Conservation (phyloP, 2,888 invertebrate genomes). For the Zele albiditarsus region DNA sequence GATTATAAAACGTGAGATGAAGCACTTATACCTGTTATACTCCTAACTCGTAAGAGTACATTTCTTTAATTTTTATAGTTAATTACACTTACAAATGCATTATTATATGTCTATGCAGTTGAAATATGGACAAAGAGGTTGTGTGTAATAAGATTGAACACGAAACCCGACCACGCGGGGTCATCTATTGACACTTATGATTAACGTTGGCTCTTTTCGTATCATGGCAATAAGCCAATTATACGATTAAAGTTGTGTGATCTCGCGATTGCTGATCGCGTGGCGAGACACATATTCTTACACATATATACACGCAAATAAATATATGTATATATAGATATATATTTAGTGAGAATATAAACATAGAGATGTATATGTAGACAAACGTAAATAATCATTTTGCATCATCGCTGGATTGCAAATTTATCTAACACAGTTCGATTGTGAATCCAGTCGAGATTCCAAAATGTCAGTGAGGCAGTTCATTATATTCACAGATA, state of each 20-base stretch:
- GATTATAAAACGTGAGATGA: no score
- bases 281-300: background rate
- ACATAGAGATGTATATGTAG: background rate
- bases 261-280: background rate
- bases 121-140: constrained; percentile 10
- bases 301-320: background rate
- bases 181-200: constrained; percentile 27
- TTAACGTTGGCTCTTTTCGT: constrained; percentile 15
- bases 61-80: no score
- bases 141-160: background rate
- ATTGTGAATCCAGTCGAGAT: constrained; percentile 14
- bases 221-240: constrained; percentile 18
- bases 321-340: background rate
- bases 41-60: no score
- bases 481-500: background rate
- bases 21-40: no score
- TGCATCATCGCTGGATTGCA: constrained; percentile 6
- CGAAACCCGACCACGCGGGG: background rate
- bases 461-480: constrained; percentile 27
- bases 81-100: background rate
- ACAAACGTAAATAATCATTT: background rate
- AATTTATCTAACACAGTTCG: constrained; percentile 21
- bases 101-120: constrained; percentile 1
- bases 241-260: background rate
- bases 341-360: background rate